Evolutionary conservation across 2,797 vertebrate genomes (phyloP).

Genomic region (Diceros bicornis): DNA sequence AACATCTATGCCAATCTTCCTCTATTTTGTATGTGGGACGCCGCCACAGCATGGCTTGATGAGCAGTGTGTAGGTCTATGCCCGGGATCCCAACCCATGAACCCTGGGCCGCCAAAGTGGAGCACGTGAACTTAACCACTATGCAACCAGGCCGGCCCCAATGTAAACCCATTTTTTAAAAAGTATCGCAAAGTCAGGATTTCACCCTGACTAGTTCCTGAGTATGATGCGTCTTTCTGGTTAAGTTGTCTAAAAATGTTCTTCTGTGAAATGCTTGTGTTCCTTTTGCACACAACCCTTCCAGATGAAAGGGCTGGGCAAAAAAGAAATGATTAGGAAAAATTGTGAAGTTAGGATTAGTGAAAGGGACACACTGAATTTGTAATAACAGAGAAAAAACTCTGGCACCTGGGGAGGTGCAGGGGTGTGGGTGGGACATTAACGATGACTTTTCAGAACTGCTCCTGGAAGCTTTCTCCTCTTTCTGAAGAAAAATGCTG

Average conservation of each 20-base stretch:
- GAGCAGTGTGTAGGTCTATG: too few species aligned
- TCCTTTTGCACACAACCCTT: slow-evolving; percentile 7
- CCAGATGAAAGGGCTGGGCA: background rate
- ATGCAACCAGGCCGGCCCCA: too few species aligned
- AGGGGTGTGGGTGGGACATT: background rate
- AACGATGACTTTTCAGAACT: slow-evolving; percentile 7
- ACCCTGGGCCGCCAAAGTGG: too few species aligned
- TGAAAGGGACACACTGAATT: background rate
- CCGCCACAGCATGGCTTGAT: too few species aligned
- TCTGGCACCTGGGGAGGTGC: background rate
- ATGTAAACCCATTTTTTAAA: background rate
- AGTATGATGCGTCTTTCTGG: slow-evolving; percentile 16
- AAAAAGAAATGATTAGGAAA: background rate
- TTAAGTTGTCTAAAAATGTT: slow-evolving; percentile 34
- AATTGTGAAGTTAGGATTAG: background rate
- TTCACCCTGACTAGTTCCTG: slow-evolving; percentile 1
- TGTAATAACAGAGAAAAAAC: background rate
- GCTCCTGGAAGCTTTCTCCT: slow-evolving; percentile 16
- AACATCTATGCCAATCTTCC: too few species aligned
- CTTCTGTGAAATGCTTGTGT: slow-evolving; percentile 37
- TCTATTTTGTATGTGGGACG: too few species aligned
- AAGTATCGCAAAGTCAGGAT: background rate
- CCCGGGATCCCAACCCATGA: too few species aligned
- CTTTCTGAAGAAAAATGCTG: background rate
- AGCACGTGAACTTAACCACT: too few species aligned